Conservation (phyloP, 2,888 invertebrate species). For the Nymphalis c-album region DNA sequence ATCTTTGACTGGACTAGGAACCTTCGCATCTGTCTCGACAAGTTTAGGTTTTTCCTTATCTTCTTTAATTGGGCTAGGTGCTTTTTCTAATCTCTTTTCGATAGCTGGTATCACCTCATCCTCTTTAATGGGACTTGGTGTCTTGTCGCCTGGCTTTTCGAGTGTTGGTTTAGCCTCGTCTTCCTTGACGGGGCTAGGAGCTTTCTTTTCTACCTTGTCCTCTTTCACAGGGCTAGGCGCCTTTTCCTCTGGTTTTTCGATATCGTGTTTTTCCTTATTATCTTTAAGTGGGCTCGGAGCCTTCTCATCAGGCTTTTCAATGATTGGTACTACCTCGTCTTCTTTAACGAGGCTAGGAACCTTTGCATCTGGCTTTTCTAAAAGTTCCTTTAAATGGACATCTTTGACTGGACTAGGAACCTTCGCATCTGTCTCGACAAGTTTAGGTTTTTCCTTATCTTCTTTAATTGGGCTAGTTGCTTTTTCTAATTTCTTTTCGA, state of each 20-base stretch:
- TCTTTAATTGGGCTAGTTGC: slow-evolving; percentile 12
- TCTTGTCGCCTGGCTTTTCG: slow-evolving; percentile 25
- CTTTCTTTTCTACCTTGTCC: not conserved
- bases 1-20: slow-evolving; percentile 13
- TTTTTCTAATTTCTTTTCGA: slow-evolving; percentile 9
- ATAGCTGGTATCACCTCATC: not conserved
- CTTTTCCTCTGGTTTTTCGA: too few relatives aligned
- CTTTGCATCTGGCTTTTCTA: slow-evolving; percentile 16
- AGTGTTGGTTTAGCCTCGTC: too few relatives aligned
- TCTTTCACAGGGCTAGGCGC: slow-evolving; percentile 16
- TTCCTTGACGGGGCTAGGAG: too few relatives aligned
- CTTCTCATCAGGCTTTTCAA: slow-evolving; percentile 24
- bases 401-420: slow-evolving; percentile 13
- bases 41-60: not conserved
- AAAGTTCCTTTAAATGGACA: slow-evolving; percentile 7
- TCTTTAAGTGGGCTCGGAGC: not conserved
- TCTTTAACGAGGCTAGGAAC: not conserved
- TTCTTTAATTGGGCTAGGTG: slow-evolving; percentile 12
- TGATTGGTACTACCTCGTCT: not conserved
- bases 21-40: not conserved
- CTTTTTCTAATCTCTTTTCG: slow-evolving; percentile 5
- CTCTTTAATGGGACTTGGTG: slow-evolving; percentile 20
- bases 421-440: not conserved
- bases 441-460: not conserved
- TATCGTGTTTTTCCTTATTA: too few relatives aligned